Percentiles rank a stretch among this genome's conserved stretches.
Evolutionary conservation across 2,888 invertebrate species (phyloP).

Genomic region (Andrena praecox): DNA sequence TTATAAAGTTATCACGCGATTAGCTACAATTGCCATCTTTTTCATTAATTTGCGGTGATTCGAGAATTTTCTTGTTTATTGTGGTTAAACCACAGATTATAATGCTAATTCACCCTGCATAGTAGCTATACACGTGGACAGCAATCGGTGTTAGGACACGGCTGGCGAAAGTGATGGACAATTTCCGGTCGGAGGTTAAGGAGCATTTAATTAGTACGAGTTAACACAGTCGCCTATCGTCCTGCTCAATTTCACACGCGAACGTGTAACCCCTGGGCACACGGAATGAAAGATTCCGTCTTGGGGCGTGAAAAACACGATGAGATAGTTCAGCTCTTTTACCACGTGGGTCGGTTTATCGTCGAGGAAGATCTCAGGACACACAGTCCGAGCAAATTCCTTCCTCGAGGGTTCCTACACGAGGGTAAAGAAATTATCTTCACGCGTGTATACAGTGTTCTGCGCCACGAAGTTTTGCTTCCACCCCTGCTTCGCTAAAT

Average conservation of each 20-base stretch:
- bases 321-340: slow-evolving; percentile 81
- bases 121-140: background rate
- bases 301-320: slow-evolving; percentile 77
- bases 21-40: too few relatives aligned
- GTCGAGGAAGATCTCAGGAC: slow-evolving; percentile 40
- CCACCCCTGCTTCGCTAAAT: background rate
- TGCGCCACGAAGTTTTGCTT: background rate
- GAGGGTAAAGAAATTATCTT: background rate
- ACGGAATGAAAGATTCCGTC: slow-evolving; percentile 48
- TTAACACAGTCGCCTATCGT: slow-evolving; percentile 60
- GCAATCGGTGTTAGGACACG: background rate
- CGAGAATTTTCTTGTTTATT: too few relatives aligned
- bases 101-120: background rate
- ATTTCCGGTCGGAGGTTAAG: slow-evolving; percentile 76
- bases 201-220: slow-evolving; percentile 80
- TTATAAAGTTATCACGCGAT: too few relatives aligned
- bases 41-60: too few relatives aligned
- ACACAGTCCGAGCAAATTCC: slow-evolving; percentile 46
- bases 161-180: slow-evolving; percentile 65
- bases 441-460: background rate
- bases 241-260: slow-evolving; percentile 67
- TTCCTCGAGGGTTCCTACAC: slow-evolving; percentile 26
- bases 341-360: slow-evolving; percentile 60
- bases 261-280: slow-evolving; percentile 45
- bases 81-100: background rate